Evolutionary conservation across 2,113 vertebrate species (phyloP).

Genomic region (Charadrius vociferus): DNA sequence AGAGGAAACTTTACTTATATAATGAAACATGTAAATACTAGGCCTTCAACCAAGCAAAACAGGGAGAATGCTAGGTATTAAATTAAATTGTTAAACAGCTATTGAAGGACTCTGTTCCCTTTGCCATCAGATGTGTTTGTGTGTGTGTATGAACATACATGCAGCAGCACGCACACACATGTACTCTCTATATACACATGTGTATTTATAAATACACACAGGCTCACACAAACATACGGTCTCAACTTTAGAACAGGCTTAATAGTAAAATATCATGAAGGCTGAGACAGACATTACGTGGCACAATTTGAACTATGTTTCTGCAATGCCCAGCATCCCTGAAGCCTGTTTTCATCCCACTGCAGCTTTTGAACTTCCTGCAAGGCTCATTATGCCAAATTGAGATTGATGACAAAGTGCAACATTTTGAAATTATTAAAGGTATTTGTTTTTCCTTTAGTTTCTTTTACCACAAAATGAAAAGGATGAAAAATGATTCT

Average conservation of each 20-base stretch:
- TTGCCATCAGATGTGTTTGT: background rate
- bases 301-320: background rate
- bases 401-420: slow-evolving; percentile 50
- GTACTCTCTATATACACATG: background rate
- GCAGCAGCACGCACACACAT: background rate
- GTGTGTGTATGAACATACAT: background rate
- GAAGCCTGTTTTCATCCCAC: background rate
- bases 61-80: background rate
- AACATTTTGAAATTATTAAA: slow-evolving; percentile 54
- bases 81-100: background rate
- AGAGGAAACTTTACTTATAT: background rate
- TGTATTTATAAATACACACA: rapidly evolving
- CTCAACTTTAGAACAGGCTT: background rate
- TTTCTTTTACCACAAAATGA: slow-evolving; percentile 8
- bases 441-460: slow-evolving; percentile 31
- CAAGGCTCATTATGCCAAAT: background rate
- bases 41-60: background rate
- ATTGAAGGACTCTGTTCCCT: background rate
- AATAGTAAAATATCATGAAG: background rate
- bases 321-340: background rate
- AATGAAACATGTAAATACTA: background rate
- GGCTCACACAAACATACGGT: rapidly evolving
- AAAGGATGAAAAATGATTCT: slow-evolving; percentile 7
- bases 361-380: slow-evolving; percentile 46
- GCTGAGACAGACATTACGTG: background rate